phyloP scores from a whole-genome alignment of 1,140 invertebrate genomes.

The Lasaia peninsularis region DNA sequence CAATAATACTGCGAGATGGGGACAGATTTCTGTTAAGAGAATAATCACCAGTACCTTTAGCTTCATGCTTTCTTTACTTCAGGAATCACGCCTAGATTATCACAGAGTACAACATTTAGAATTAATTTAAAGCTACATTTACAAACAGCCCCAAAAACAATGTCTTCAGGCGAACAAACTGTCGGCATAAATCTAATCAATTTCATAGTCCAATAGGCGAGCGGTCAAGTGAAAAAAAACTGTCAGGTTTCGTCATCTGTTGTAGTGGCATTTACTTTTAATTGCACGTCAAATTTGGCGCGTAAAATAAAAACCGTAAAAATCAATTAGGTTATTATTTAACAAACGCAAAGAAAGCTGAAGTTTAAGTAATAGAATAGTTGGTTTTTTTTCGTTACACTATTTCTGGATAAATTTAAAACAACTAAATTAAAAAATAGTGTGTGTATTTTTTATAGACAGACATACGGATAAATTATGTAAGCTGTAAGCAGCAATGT shows the following conservation, averaged over 20 bases:
- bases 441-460: too few species aligned
- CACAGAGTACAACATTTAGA: background rate
- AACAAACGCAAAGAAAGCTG: too few species aligned
- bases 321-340: too few species aligned
- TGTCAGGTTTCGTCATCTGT: constrained; percentile 4
- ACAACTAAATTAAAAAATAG: too few species aligned
- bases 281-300: background rate
- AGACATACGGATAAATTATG: too few species aligned
- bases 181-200: constrained; percentile 30
- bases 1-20: too few species aligned
- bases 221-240: constrained; percentile 25
- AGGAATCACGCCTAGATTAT: background rate
- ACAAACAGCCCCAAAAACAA: background rate
- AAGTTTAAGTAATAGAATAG: too few species aligned
- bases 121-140: background rate
- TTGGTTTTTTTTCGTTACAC: too few species aligned
- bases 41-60: too few species aligned
- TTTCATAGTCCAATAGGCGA: constrained; percentile 28
- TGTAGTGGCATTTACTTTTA: background rate
- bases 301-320: constrained; percentile 4
- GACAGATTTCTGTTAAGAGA: too few species aligned
- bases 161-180: constrained; percentile 10
- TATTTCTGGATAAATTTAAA: too few species aligned
- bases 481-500: too few species aligned
- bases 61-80: background rate